These are phyloP conservation scores for Drosophila recens DNA, from an alignment of 2,888 invertebrate species.

Conservation along the genomic window DNA sequence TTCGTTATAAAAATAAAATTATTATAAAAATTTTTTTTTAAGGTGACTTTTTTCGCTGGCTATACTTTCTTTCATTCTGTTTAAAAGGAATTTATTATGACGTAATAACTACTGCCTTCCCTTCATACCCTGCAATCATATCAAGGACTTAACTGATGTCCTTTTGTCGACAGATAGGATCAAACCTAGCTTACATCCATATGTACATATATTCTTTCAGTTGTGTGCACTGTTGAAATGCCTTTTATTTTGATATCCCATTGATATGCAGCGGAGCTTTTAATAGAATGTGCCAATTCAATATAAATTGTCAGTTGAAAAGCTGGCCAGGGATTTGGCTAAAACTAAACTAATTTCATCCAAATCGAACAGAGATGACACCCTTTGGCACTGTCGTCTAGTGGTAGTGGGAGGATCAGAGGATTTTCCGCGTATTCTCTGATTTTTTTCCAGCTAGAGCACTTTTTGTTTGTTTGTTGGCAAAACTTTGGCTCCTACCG, in stretches of 20 bases:
- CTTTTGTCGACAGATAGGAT: background rate
- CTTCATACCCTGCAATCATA: background rate
- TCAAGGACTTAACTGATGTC: background rate
- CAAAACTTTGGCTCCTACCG: slow-evolving; percentile 45
- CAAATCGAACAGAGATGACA: slow-evolving; percentile 30
- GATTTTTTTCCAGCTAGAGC: slow-evolving; percentile 6
- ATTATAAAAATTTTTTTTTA: too few relatives aligned
- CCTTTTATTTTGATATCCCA: slow-evolving; percentile 10
- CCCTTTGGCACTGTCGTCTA: background rate
- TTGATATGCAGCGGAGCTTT: slow-evolving; percentile 34
- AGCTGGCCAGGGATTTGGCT: slow-evolving; percentile 36
- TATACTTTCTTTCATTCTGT: too few relatives aligned
- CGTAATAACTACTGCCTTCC: background rate
- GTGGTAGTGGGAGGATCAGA: background rate
- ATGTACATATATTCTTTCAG: background rate
- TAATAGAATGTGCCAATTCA: slow-evolving; percentile 36
- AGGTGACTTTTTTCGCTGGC: too few relatives aligned
- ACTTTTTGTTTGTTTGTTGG: slow-evolving; percentile 16
- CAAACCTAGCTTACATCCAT: background rate
- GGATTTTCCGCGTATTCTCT: slow-evolving; percentile 20
- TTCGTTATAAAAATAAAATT: too few relatives aligned
- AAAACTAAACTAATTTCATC: slow-evolving; percentile 67
- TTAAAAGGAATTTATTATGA: background rate
- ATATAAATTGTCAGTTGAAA: slow-evolving; percentile 42
- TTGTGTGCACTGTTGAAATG: background rate